phyloP scores from a whole-genome alignment of 2,888 invertebrate species.

The Spodoptera picta region DNA sequence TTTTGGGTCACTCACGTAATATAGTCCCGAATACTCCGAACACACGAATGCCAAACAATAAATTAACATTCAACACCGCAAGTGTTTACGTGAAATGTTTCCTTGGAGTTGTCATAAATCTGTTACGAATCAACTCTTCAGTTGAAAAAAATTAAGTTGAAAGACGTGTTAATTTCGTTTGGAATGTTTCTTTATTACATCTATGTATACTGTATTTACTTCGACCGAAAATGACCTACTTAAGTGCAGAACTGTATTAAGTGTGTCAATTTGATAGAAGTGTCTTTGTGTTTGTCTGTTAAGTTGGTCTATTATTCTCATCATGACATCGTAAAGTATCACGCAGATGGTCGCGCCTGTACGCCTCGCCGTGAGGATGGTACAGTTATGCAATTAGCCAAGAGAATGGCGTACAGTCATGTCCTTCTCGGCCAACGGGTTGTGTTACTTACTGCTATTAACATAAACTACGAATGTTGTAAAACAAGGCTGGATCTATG shows the following conservation, averaged over 20 bases:
- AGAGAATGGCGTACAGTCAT: conserved; percentile 67
- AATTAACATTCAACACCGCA: conserved; percentile 60
- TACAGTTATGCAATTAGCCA: conserved; percentile 76
- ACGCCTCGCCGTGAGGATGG: conserved; percentile 56
- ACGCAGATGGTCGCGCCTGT: conserved; percentile 52
- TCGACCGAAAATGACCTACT: conserved; percentile 41
- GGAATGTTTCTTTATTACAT: conserved; percentile 42
- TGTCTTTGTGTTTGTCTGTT: conserved; percentile 20
- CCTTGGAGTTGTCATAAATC: conserved; percentile 63
- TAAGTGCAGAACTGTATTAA: conserved; percentile 33
- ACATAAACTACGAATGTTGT: conserved; percentile 55
- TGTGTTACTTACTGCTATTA: conserved; percentile 62
- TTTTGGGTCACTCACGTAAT: conserved; percentile 82
- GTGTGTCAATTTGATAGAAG: conserved; percentile 25
- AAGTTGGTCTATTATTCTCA: conserved; percentile 44
- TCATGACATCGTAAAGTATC: conserved; percentile 50
- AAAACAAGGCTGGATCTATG: conserved; percentile 59
- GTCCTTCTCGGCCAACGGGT: conserved; percentile 72
- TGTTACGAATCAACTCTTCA: conserved; percentile 56
- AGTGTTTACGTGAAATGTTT: conserved; percentile 64
- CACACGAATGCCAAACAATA: conserved; percentile 64
- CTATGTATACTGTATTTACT: conserved; percentile 25
- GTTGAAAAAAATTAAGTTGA: conserved; percentile 59
- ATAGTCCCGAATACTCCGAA: conserved; percentile 67
- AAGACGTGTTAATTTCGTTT: conserved; percentile 59